These are phyloP conservation scores for Muricea muricata DNA, from an alignment of 92 coral and sea anemone genomes.

Conservation along the genomic window DNA sequence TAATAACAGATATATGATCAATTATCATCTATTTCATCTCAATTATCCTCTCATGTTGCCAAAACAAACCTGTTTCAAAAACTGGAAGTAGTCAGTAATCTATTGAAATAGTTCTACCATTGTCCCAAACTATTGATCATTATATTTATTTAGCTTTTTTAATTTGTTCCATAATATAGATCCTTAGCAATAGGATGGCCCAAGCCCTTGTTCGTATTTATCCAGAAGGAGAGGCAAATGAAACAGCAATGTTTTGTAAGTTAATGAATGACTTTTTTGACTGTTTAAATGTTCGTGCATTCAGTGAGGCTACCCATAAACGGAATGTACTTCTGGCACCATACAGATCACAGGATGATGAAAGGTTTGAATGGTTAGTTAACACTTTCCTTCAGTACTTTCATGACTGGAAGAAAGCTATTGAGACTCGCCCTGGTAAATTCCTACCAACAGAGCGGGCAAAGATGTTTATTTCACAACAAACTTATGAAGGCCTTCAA, in stretches of 20 bases:
- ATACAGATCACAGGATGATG: conserved; percentile 25
- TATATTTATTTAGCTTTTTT: not conserved
- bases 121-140: not conserved
- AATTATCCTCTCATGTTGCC: no score
- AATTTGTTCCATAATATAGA: no score
- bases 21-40: no score
- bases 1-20: no score
- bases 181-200: no score
- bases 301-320: conserved; percentile 55
- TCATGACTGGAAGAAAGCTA: conserved; percentile 61
- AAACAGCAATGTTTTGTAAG: conserved; percentile 62
- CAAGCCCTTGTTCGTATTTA: no score
- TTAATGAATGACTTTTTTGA: conserved; percentile 59
- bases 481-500: conserved; percentile 66
- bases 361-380: not conserved
- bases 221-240: conserved; percentile 42
- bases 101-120: no score
- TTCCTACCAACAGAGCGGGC: conserved; percentile 42
- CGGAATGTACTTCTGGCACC: conserved; percentile 19
- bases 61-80: no score
- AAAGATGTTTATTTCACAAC: conserved; percentile 67
- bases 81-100: no score
- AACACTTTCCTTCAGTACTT: conserved; percentile 55
- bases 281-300: conserved; percentile 62
- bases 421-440: conserved; percentile 64